Percentiles rank a stretch among this genome's conserved stretches.
Evolutionary conservation across 2,797 vertebrate species (phyloP).

Genomic region (Falco berigora): DNA sequence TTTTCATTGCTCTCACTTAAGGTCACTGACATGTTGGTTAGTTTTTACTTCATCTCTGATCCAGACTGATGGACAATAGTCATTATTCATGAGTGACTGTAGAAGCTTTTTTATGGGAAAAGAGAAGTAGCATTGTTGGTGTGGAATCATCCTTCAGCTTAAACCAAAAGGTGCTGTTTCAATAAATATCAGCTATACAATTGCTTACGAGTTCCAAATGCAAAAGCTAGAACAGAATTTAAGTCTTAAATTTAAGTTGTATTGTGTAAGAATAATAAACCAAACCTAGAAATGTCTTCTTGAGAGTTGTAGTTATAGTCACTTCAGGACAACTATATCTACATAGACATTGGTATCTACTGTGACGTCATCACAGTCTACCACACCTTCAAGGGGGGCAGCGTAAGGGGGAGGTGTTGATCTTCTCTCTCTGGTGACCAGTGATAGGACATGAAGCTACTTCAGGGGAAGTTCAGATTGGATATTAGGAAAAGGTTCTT

Average conservation of each 20-base stretch:
- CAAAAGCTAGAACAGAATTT: not conserved
- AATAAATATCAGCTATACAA: not conserved
- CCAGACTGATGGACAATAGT: fast-evolving
- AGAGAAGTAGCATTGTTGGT: not conserved
- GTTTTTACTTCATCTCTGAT: not conserved
- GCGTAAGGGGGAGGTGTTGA: not conserved
- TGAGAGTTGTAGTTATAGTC: not conserved
- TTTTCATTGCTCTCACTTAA: not conserved
- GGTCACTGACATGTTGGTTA: not conserved
- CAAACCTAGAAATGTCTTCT: not conserved
- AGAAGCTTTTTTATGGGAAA: not conserved
- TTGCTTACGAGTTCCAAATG: not conserved
- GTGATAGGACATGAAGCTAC: not conserved
- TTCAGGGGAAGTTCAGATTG: not conserved
- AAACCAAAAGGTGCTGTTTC: not conserved
- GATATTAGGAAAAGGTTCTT: too few relatives aligned
- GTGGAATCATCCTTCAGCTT: not conserved
- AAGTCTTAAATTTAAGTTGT: not conserved
- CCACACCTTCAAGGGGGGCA: too few relatives aligned
- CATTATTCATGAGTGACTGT: not conserved
- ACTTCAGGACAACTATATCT: not conserved
- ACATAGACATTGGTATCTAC: not conserved
- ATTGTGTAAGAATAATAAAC: not conserved
- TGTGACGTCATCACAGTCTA: not conserved
- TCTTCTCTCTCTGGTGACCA: not conserved